phyloP scores from a whole-genome alignment of 2,797 vertebrate species.

The Pterois miles region DNA sequence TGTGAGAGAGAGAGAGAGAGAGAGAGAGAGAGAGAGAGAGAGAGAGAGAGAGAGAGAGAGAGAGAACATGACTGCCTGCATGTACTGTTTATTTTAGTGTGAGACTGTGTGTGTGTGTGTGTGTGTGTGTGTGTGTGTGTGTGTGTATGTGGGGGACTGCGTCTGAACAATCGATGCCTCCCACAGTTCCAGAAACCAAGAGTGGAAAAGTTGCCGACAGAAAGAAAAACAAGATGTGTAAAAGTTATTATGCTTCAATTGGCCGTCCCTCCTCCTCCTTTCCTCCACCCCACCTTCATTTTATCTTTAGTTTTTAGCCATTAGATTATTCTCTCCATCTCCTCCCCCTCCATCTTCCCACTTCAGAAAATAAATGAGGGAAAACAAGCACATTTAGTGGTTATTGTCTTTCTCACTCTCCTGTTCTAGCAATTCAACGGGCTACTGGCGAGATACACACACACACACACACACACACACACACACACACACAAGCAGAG shows the following conservation, averaged over 20 bases:
- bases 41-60: too few species aligned
- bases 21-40: too few species aligned
- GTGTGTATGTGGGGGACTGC: not conserved
- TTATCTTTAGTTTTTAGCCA: slow-evolving; percentile 55
- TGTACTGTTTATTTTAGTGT: not conserved
- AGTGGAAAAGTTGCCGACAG: slow-evolving; percentile 43
- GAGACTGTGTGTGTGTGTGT: not conserved
- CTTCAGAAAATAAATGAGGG: slow-evolving; percentile 70
- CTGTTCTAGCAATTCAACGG: slow-evolving; percentile 48
- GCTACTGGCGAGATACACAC: slow-evolving; percentile 36
- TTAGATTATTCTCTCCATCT: slow-evolving; percentile 61
- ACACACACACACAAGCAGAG: slow-evolving; percentile 8
- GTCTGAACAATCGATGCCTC: slow-evolving; percentile 25
- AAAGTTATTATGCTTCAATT: slow-evolving; percentile 57
- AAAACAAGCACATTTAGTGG: slow-evolving; percentile 68
- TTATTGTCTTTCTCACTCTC: slow-evolving; percentile 66
- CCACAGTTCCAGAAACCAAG: slow-evolving; percentile 7
- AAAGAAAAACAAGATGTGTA: slow-evolving; percentile 59
- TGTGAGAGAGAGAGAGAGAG: too few species aligned
- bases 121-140: not conserved
- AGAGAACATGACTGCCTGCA: slow-evolving; percentile 8
- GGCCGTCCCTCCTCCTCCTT: slow-evolving; percentile 35
- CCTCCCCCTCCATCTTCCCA: slow-evolving; percentile 58
- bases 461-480: slow-evolving; percentile 10
- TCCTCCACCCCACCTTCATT: slow-evolving; percentile 27